Evolutionary conservation across 2,888 invertebrate species (phyloP), one percentile per base, ranked within the genome.

Genomic region (Leptinotarsa peninsularis): DNA sequence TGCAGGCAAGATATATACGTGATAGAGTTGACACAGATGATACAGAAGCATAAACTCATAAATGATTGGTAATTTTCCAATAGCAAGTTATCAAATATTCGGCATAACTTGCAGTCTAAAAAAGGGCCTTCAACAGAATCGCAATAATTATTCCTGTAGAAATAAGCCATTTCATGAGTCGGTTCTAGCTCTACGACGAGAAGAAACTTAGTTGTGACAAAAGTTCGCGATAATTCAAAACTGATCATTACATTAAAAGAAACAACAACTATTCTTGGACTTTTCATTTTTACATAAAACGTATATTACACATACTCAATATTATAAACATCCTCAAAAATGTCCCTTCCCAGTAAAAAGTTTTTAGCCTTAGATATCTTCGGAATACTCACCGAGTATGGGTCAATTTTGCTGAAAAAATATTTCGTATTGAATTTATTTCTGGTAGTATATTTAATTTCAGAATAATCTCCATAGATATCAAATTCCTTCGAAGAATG

Each of bases 361-460:
- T 74, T 52, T 15, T 72, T 72, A 2, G 52, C 73, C 33, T 56
- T 76, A 13, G 70, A 60, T 4, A 70, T 13, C 43, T 67, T 58
- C 4, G 33, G 15, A 17, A 33, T 7, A 2, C 50, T 43, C 58
- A 21, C 1, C 4, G 68, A n/a, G 49, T 78, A 78, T 15, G 76
- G 76, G 63, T 75, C 63, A 27, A 76, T 75, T 33, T 69, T 74
- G 17, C 58, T 75, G 71, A 73, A 76, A 49, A 80, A 78, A 66
- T 77, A 80, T 13, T 72, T 63, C 23, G 73, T 73, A 17, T 52
- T 66, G 43, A 80, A 77, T 54, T 54, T 63, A 67, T 71, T 76
- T 5, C 72, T 56, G 1, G 50, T 50, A 4, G 71, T 72, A 50
- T 78, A 79, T 49, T 79, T 79, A 67, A 72, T 67, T 67, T 73